These are phyloP conservation scores for Eupithecia subfuscata DNA, from an alignment of 2,888 invertebrate genomes.

Conservation along the genomic window DNA sequence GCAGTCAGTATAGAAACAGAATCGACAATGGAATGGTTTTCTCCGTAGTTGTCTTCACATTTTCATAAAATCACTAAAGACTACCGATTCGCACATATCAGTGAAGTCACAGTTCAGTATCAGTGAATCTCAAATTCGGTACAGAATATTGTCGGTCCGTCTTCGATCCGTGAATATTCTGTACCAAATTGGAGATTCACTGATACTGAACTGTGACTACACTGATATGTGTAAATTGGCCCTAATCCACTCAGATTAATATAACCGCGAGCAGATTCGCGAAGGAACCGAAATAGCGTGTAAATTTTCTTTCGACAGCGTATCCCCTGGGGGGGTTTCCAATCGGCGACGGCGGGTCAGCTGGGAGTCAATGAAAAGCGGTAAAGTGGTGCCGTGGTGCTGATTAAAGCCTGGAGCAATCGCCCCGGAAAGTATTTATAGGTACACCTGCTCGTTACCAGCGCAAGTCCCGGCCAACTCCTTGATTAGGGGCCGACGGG, in stretches of 20 bases:
- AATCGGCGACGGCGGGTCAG: conserved; percentile 79
- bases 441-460: conserved; percentile 84
- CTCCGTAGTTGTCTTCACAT: background rate
- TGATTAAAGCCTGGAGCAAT: conserved; percentile 84
- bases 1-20: background rate
- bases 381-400: conserved; percentile 80
- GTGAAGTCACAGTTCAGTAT: too few species aligned
- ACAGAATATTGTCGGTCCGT: too few species aligned
- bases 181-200: too few species aligned
- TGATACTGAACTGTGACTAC: too few species aligned
- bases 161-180: too few species aligned
- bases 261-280: conserved; percentile 49
- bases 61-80: background rate
- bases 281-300: conserved; percentile 62
- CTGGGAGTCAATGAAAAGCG: conserved; percentile 81
- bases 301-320: conserved; percentile 71
- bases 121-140: too few species aligned
- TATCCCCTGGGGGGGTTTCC: conserved; percentile 77
- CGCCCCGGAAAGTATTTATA: conserved; percentile 83
- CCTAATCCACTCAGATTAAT: conserved; percentile 46
- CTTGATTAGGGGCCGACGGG: conserved; percentile 83
- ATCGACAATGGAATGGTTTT: background rate
- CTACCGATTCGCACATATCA: too few species aligned
- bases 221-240: too few species aligned
- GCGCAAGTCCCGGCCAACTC: conserved; percentile 80